Evolutionary conservation across 2,113 vertebrate genomes (phyloP).

Genomic region (Saimiri boliviensis): DNA sequence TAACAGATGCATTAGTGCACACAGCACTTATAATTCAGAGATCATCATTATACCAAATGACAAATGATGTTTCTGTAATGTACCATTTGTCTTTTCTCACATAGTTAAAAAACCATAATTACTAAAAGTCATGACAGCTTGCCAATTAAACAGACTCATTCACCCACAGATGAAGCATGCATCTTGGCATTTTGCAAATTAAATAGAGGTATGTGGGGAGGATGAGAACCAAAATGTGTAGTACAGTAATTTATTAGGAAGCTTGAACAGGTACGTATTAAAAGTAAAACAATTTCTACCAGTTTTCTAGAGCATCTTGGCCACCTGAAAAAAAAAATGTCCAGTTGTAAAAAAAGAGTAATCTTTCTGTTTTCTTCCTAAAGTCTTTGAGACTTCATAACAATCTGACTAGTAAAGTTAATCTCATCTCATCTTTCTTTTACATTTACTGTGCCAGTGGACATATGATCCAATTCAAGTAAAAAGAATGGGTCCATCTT

Average conservation of each 20-base stretch:
- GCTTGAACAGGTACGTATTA: not conserved
- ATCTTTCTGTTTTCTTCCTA: not conserved
- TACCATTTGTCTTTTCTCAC: conserved; percentile 64
- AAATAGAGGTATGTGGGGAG: not conserved
- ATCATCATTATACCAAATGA: conserved; percentile 32
- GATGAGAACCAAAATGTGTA: not conserved
- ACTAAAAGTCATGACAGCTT: conserved; percentile 60
- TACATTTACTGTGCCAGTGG: not conserved
- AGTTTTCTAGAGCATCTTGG: not conserved
- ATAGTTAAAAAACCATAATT: conserved; percentile 64
- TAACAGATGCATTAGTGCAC: conserved; percentile 56
- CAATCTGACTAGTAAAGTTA: not conserved
- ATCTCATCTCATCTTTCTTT: not conserved
- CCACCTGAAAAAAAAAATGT: not conserved
- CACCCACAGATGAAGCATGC: conserved; percentile 33
- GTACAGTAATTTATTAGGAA: not conserved
- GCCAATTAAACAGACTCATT: conserved; percentile 62
- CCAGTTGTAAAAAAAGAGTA: not conserved
- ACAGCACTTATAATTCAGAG: conserved; percentile 60
- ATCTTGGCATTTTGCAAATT: conserved; percentile 57
- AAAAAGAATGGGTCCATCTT: not conserved
- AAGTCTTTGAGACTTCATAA: not conserved
- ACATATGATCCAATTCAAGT: not conserved
- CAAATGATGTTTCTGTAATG: conserved; percentile 60
- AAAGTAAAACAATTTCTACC: not conserved